phyloP scores from a whole-genome alignment of 1,140 invertebrate species.

The Steinernema khuongi region DNA sequence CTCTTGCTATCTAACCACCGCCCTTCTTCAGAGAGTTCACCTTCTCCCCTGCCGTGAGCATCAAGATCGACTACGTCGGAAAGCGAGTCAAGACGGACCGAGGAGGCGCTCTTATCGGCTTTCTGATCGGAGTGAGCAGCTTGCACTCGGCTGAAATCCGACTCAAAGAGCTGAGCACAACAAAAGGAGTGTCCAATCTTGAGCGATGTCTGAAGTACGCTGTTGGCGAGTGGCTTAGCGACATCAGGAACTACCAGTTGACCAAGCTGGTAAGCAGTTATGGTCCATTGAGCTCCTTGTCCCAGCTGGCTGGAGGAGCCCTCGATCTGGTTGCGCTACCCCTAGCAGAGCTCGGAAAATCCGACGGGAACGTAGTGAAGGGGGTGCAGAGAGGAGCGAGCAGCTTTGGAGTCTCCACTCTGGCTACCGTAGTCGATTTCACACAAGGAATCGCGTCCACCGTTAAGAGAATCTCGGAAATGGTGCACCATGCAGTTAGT shows the following conservation, averaged over 20 bases:
- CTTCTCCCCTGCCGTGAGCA: conserved; percentile 42
- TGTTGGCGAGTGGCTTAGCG: conserved; percentile 80
- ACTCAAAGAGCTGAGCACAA: conserved; percentile 43
- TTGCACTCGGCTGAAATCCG: conserved; percentile 43
- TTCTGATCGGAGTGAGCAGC: conserved; percentile 43
- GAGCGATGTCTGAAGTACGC: conserved; percentile 32
- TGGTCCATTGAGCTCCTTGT: conserved; percentile 69
- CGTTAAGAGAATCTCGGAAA: conserved; percentile 4
- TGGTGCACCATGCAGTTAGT: background rate
- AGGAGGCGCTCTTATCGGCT: conserved; percentile 45
- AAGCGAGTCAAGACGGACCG: conserved; percentile 50
- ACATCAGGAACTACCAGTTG: conserved; percentile 83
- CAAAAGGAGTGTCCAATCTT: conserved; percentile 38
- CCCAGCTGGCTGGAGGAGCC: conserved; percentile 71
- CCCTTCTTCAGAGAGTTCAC: conserved; percentile 48
- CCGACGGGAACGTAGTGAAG: conserved; percentile 81
- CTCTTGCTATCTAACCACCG: too few species aligned
- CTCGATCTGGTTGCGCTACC: conserved; percentile 86
- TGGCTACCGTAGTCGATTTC: conserved; percentile 86
- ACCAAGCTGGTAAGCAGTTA: conserved; percentile 82
- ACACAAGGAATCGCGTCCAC: conserved; percentile 69
- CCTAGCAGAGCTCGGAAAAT: conserved; percentile 87
- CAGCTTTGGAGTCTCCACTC: conserved; percentile 88
- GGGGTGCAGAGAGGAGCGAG: conserved; percentile 88
- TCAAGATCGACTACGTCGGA: conserved; percentile 44